These are phyloP conservation scores for Drosophila bocki DNA, from an alignment of 1,140 invertebrate species.

Conservation along the genomic window DNA sequence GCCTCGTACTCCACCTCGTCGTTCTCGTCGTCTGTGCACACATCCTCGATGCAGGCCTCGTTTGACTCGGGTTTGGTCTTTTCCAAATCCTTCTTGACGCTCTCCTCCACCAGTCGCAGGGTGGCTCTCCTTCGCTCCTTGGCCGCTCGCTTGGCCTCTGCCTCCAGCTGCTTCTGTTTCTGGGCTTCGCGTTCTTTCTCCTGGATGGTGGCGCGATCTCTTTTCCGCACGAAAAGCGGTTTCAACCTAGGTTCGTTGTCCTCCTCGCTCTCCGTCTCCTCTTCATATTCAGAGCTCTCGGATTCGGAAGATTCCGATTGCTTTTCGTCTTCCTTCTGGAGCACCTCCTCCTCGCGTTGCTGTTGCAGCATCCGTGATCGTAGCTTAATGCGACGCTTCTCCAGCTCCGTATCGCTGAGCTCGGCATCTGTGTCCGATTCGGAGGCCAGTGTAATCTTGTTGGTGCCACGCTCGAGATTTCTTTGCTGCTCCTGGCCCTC, in stretches of 20 bases:
- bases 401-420: conserved; percentile 93
- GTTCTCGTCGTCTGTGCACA: conserved; percentile 99
- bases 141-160: conserved; percentile 91
- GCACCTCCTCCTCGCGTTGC: conserved; percentile 88
- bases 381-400: conserved; percentile 90
- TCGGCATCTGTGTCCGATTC: conserved; percentile 90
- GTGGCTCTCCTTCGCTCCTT: conserved; percentile 95
- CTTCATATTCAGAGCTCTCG: conserved; percentile 90
- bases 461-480: conserved; percentile 76
- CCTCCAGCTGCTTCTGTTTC: conserved; percentile 93
- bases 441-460: conserved; percentile 87
- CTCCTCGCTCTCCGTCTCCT: conserved; percentile 89
- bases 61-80: conserved; percentile 86
- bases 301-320: conserved; percentile 92
- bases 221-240: conserved; percentile 98
- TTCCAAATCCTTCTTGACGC: conserved; percentile 91
- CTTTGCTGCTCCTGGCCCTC: conserved; percentile 76
- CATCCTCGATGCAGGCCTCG: conserved; percentile 92
- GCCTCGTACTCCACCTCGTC: conserved; percentile 99
- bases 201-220: conserved; percentile 97
- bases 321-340: conserved; percentile 89
- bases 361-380: conserved; percentile 89
- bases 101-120: conserved; percentile 95
- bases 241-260: conserved; percentile 93
- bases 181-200: conserved; percentile 96